Evolutionary conservation across 2,797 vertebrate species (phyloP).

Genomic region (Clamator glandarius): DNA sequence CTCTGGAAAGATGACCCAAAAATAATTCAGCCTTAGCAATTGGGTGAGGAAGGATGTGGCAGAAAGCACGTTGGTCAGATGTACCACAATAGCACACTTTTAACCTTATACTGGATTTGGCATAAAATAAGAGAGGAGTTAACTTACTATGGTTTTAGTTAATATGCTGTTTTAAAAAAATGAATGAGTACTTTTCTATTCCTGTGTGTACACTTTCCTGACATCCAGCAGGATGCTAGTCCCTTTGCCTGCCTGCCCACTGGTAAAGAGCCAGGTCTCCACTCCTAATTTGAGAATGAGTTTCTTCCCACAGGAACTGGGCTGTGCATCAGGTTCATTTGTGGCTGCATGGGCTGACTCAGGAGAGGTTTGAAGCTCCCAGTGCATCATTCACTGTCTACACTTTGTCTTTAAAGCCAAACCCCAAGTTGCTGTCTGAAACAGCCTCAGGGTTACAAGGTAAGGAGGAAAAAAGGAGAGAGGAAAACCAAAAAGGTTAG

Average conservation of each 20-base stretch:
- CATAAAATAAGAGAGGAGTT: neutral
- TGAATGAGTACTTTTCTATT: neutral
- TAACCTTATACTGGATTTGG: neutral
- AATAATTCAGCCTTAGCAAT: neutral
- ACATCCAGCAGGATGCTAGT: neutral
- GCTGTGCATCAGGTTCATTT: accelerated
- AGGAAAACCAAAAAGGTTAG: neutral
- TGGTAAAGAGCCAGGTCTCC: neutral
- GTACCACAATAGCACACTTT: neutral
- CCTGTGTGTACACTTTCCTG: neutral
- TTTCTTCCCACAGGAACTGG: accelerated
- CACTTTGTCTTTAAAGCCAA: neutral
- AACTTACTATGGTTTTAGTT: neutral
- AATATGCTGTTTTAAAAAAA: neutral
- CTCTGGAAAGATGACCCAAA: neutral
- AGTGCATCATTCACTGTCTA: accelerated
- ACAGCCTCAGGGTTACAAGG: accelerated
- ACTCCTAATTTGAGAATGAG: accelerated
- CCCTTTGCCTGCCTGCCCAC: neutral
- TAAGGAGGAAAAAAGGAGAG: neutral
- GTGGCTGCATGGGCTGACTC: neutral
- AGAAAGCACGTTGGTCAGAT: accelerated
- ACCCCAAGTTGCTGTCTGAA: neutral
- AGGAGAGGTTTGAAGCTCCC: neutral
- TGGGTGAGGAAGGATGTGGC: neutral